These are phyloP conservation scores for Dicycla oo DNA, from an alignment of 2,888 invertebrate genomes.

Conservation along the genomic window DNA sequence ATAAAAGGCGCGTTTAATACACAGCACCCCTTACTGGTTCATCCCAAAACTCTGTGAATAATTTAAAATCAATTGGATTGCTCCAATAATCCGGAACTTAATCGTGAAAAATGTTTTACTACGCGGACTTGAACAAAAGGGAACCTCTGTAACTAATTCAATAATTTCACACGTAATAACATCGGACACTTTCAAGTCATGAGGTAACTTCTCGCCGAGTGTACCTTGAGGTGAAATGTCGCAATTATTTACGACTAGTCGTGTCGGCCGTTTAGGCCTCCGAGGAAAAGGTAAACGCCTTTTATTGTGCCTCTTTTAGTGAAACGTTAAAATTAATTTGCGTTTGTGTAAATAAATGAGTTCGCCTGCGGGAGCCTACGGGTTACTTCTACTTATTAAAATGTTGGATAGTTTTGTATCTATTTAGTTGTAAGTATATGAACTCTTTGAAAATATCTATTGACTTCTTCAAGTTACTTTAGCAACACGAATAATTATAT, in stretches of 20 bases:
- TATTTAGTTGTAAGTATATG: slow-evolving; percentile 15
- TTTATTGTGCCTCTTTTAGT: slow-evolving; percentile 76
- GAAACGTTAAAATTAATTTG: slow-evolving; percentile 77
- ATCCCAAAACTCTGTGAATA: slow-evolving; percentile 71
- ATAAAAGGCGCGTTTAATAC: slow-evolving; percentile 60
- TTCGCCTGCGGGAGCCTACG: slow-evolving; percentile 59
- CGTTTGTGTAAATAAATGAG: slow-evolving; percentile 70
- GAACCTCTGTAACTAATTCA: slow-evolving; percentile 50
- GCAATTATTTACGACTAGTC: slow-evolving; percentile 80
- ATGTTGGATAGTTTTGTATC: slow-evolving; percentile 41
- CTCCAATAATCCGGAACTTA: slow-evolving; percentile 63
- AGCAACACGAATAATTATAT: slow-evolving; percentile 13
- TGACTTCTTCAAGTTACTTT: slow-evolving; percentile 10
- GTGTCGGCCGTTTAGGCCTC: slow-evolving; percentile 71
- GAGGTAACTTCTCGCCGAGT: slow-evolving; percentile 76
- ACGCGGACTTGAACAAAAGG: slow-evolving; percentile 41
- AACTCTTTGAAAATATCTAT: slow-evolving; percentile 16
- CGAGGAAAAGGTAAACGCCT: slow-evolving; percentile 74
- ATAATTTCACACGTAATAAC: slow-evolving; percentile 67
- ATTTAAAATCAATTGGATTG: slow-evolving; percentile 74
- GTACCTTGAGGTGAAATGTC: slow-evolving; percentile 78
- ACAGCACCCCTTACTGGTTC: slow-evolving; percentile 58
- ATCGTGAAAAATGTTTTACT: slow-evolving; percentile 66
- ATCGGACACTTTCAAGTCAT: slow-evolving; percentile 74
- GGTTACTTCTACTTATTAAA: slow-evolving; percentile 53